These are phyloP conservation scores for Halocaridina rubra DNA, from an alignment of 2,888 invertebrate species.

Conservation along the genomic window DNA sequence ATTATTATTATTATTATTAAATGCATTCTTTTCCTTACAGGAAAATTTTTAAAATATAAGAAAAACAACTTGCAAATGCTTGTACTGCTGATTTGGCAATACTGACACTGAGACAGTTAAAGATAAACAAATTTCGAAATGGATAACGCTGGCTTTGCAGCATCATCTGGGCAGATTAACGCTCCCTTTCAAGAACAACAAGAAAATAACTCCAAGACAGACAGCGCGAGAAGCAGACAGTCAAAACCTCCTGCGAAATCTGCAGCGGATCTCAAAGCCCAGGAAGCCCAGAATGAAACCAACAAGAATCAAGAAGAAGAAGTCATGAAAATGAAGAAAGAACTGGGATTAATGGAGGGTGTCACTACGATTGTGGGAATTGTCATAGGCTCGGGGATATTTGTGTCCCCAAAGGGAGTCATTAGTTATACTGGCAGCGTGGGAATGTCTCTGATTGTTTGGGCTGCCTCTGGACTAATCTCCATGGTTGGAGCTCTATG, in stretches of 20 bases:
- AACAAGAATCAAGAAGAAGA: neutral
- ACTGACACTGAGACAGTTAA: too few species aligned
- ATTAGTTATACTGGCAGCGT: conserved; percentile 86
- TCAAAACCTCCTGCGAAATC: too few species aligned
- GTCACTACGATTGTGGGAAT: conserved; percentile 94
- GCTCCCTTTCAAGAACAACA: neutral
- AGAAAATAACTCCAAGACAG: neutral
- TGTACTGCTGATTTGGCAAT: too few species aligned
- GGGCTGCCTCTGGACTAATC: conserved; percentile 88
- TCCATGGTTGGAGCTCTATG: conserved; percentile 94
- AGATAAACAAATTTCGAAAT: too few species aligned
- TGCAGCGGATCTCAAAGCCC: too few species aligned
- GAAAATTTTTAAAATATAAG: too few species aligned
- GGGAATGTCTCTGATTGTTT: conserved; percentile 88
- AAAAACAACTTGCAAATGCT: too few species aligned
- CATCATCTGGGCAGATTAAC: neutral
- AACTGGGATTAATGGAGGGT: conserved; percentile 86
- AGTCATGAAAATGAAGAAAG: conserved; percentile 76
- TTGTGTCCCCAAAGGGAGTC: conserved; percentile 92
- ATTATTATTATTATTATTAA: too few species aligned
- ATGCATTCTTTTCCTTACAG: too few species aligned
- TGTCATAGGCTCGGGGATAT: conserved; percentile 95
- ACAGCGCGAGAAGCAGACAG: neutral
- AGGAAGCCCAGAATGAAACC: neutral
- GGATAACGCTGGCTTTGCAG: too few species aligned